Evolutionary conservation across 2,113 vertebrate species (phyloP).

Genomic region (Polypterus bichir): DNA sequence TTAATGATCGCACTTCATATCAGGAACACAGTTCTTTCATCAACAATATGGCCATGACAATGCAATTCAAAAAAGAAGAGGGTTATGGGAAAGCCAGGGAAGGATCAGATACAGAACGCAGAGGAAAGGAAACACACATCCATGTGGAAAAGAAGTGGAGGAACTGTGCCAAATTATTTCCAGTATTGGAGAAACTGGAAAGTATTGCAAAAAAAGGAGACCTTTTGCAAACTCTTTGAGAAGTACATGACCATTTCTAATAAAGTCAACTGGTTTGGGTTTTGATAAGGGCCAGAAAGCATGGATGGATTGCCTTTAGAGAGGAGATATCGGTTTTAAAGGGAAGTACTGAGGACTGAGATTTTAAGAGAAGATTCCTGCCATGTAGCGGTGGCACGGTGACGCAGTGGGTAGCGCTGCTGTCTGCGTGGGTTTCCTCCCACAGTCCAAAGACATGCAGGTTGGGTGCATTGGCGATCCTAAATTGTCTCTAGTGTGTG

Average conservation of each 20-base stretch:
- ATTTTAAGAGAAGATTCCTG: too few relatives aligned
- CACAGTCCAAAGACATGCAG: too few relatives aligned
- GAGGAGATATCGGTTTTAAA: slow-evolving; percentile 53
- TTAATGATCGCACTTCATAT: slow-evolving; percentile 53
- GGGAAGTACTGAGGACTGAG: too few relatives aligned
- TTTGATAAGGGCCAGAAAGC: slow-evolving; percentile 68
- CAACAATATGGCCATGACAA: slow-evolving; percentile 19
- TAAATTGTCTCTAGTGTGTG: too few relatives aligned
- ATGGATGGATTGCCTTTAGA: slow-evolving; percentile 65
- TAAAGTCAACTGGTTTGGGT: slow-evolving; percentile 65
- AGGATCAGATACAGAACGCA: slow-evolving; percentile 65
- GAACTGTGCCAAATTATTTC: slow-evolving; percentile 62
- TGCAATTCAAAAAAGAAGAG: slow-evolving; percentile 27
- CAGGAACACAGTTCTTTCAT: slow-evolving; percentile 76
- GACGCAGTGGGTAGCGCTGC: too few relatives aligned
- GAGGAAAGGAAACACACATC: slow-evolving; percentile 63
- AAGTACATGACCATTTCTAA: slow-evolving; percentile 75
- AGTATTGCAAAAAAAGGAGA: slow-evolving; percentile 39
- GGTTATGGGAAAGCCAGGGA: slow-evolving; percentile 64
- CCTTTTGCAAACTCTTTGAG: slow-evolving; percentile 68
- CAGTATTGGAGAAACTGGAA: slow-evolving; percentile 43
- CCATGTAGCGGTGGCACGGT: too few relatives aligned
- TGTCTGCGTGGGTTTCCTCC: too few relatives aligned
- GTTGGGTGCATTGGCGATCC: too few relatives aligned
- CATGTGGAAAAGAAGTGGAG: slow-evolving; percentile 61